Conservation (phyloP, 1,140 invertebrate genomes). For the Musca vetustissima region DNA sequence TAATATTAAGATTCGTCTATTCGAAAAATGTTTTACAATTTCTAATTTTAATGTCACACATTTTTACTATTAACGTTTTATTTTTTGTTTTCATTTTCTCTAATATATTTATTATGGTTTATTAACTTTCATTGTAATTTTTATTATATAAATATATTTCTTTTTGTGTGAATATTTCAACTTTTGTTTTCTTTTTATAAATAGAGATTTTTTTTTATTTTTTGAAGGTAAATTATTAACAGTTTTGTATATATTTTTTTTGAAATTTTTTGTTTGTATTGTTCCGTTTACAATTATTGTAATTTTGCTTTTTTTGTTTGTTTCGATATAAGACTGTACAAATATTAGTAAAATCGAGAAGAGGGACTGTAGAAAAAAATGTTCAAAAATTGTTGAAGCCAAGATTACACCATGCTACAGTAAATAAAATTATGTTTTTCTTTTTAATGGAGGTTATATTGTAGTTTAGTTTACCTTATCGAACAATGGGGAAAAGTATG, state of each 20-base stretch:
- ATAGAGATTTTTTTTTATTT: slow-evolving; percentile 10
- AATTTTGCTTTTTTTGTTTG: no score
- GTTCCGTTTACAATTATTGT: slow-evolving; percentile 23
- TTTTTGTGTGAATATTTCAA: background rate
- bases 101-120: background rate
- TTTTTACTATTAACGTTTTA: background rate
- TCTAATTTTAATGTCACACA: no score
- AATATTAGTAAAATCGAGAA: no score
- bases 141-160: slow-evolving; percentile 10
- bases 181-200: slow-evolving; percentile 14
- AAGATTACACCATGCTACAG: no score
- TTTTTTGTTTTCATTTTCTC: background rate
- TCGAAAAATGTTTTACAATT: no score
- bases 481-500: no score
- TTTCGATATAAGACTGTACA: background rate
- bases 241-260: slow-evolving; percentile 1
- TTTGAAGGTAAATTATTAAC: slow-evolving; percentile 6
- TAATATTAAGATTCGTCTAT: no score
- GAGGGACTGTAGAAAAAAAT: background rate
- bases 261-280: slow-evolving; percentile 5
- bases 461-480: no score
- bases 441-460: no score
- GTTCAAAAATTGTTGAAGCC: background rate
- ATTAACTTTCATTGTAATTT: background rate
- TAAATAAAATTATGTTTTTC: no score